Conservation (phyloP, 2,113 vertebrate genomes). For the Mobula hypostoma region DNA sequence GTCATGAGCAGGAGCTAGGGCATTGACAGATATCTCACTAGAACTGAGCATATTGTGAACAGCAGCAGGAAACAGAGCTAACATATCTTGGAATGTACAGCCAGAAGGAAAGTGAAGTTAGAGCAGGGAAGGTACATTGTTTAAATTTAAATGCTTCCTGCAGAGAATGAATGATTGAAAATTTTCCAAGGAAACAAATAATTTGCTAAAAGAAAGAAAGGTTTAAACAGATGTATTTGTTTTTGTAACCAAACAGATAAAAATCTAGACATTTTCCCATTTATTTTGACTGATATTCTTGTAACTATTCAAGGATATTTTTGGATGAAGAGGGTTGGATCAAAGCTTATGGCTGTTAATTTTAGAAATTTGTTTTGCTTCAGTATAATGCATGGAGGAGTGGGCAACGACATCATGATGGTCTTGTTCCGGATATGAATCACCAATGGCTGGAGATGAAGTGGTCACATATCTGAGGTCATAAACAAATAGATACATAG, state of each 20-base stretch:
- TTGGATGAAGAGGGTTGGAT: not conserved
- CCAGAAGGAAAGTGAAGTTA: not conserved
- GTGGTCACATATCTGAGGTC: not conserved
- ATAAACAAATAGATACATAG: not conserved
- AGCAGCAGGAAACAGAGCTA: not conserved
- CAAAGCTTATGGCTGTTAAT: not conserved
- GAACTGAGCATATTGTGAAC: not conserved
- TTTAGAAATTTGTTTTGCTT: not conserved
- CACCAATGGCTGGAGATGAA: not conserved
- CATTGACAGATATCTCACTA: not conserved
- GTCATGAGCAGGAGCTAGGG: not conserved
- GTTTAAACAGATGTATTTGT: conserved; percentile 49
- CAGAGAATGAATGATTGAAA: conserved; percentile 48
- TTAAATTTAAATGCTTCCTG: not conserved
- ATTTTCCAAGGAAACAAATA: conserved; percentile 54
- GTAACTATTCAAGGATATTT: not conserved
- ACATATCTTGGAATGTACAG: not conserved
- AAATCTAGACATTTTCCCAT: not conserved
- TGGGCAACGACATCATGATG: not conserved
- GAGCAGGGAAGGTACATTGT: not conserved
- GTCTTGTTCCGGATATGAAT: not conserved
- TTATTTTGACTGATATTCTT: not conserved
- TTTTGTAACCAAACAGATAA: not conserved
- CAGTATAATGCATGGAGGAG: not conserved
- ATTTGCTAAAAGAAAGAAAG: conserved; percentile 46